Evolutionary conservation across 2,888 invertebrate genomes (phyloP), one percentile per base, ranked within the genome.

Genomic region (Isotomurus palustris): DNA sequence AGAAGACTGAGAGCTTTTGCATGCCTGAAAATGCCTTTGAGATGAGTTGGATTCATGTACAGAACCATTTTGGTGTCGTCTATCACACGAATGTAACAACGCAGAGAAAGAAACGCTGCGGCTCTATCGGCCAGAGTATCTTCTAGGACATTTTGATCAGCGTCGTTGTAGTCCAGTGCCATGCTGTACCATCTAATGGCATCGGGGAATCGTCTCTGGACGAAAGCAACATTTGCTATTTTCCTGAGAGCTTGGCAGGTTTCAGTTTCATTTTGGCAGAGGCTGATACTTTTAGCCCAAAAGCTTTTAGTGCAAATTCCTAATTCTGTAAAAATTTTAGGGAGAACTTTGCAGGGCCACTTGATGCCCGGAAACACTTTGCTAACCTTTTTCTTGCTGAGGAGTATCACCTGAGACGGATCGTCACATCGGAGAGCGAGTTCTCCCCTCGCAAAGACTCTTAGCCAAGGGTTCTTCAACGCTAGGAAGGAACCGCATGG

Each of bases 391-490:
- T 38, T 38, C 17, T 38, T 38, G 2, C 35, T 27, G 36, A 50
- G 21, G 14, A 50, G 27, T 38, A 22, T 27, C 19, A 50, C 17
- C 4, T 50, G 24, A 17, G 38, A 17, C 0, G 50, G 38, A 38
- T 50, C n/a, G 4, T 50, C 50, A 25, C 50, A 50, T 6, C 38
- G 24, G 21, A 50, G 17, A 24, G 25, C 8, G 5, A 2, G 25
- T 10, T 25, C 36, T 1, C 38, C 50, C 14, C 38, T 19, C 21
- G n/a, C 17, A 14, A 25, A 8, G 12, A 3, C 10, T 17, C 38
- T 50, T 19, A 36, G 24, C 1, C 22, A 50, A 3, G 50, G 50
- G 17, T 50, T 50, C 25, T 50, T 50, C 17, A 50, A 24, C 14
- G 50, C 50, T 17, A 50, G 2, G 10, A 50, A 8, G 0, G 38